Conservation (phyloP, 2,888 invertebrate species). For the Catocala nupta region DNA sequence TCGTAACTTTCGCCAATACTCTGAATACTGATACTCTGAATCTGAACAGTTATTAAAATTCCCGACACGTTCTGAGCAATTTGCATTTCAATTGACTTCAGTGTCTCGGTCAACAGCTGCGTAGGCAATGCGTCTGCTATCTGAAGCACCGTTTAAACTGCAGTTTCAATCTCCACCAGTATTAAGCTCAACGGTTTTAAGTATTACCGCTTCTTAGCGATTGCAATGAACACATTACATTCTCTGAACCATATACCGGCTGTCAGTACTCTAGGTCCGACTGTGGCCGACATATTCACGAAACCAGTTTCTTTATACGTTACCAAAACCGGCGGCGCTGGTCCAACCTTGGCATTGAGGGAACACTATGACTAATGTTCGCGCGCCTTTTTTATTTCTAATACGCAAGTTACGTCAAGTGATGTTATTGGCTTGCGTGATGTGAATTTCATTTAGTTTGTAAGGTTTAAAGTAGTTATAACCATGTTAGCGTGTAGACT, state of each 20-base stretch:
- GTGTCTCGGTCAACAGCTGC: slow-evolving; percentile 29
- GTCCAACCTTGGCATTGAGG: slow-evolving; percentile 82
- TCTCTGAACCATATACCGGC: slow-evolving; percentile 55
- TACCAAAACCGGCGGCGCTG: slow-evolving; percentile 61
- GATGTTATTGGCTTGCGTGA: slow-evolving; percentile 52
- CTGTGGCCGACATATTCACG: slow-evolving; percentile 63
- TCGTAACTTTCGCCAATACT: slow-evolving; percentile 33
- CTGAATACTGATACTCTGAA: slow-evolving; percentile 30
- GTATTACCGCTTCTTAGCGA: slow-evolving; percentile 39
- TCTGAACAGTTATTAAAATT: slow-evolving; percentile 30
- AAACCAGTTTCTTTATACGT: slow-evolving; percentile 70
- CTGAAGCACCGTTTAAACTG: slow-evolving; percentile 42
- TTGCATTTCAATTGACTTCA: slow-evolving; percentile 42
- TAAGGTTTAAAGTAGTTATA: slow-evolving; percentile 48
- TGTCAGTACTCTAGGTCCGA: slow-evolving; percentile 29
- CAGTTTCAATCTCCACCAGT: slow-evolving; percentile 33
- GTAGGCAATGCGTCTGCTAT: slow-evolving; percentile 26
- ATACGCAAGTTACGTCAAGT: slow-evolving; percentile 54
- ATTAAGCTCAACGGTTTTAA: slow-evolving; percentile 40
- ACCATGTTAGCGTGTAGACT: slow-evolving; percentile 49
- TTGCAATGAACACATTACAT: slow-evolving; percentile 46
- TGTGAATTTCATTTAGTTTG: slow-evolving; percentile 49
- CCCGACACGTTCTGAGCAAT: slow-evolving; percentile 35
- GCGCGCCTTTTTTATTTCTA: slow-evolving; percentile 49
- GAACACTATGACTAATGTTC: slow-evolving; percentile 72